Percentiles rank a stretch among this genome's conserved stretches.
Conservation (phyloP, 1,140 invertebrate genomes). For the Pogonus chalceus region DNA sequence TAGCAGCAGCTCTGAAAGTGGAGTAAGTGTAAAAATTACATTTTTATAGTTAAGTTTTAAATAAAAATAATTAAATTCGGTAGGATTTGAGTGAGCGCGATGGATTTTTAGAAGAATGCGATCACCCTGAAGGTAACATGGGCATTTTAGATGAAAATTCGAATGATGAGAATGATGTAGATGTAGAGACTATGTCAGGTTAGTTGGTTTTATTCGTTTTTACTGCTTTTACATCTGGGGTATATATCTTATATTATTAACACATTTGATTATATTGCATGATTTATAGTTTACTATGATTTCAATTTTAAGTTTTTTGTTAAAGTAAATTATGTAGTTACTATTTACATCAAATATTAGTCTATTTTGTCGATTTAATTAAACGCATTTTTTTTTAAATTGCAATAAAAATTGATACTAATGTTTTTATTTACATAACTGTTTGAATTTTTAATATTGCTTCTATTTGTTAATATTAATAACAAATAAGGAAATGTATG, state of each 20-base stretch:
- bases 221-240: constrained; percentile 3
- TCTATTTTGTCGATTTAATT: not conserved
- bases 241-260: constrained; percentile 8
- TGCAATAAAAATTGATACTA: too few species aligned
- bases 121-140: constrained; percentile 35
- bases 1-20: constrained; percentile 38
- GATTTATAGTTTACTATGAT: constrained; percentile 7
- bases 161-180: constrained; percentile 34
- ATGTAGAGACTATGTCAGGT: constrained; percentile 73
- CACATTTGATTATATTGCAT: too few species aligned
- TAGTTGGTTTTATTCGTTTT: constrained; percentile 21
- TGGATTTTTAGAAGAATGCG: constrained; percentile 45
- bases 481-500: too few species aligned
- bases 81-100: constrained; percentile 64
- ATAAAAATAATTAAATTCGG: constrained; percentile 19
- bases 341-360: constrained; percentile 9
- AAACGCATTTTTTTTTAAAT: not conserved
- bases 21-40: constrained; percentile 10
- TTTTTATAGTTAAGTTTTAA: constrained; percentile 9
- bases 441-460: too few species aligned
- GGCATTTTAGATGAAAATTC: constrained; percentile 33
- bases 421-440: too few species aligned
- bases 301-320: constrained; percentile 8
- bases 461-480: too few species aligned
- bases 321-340: constrained; percentile 19